phyloP scores from a whole-genome alignment of 2,797 vertebrate genomes.

The Caiman crocodilus region DNA sequence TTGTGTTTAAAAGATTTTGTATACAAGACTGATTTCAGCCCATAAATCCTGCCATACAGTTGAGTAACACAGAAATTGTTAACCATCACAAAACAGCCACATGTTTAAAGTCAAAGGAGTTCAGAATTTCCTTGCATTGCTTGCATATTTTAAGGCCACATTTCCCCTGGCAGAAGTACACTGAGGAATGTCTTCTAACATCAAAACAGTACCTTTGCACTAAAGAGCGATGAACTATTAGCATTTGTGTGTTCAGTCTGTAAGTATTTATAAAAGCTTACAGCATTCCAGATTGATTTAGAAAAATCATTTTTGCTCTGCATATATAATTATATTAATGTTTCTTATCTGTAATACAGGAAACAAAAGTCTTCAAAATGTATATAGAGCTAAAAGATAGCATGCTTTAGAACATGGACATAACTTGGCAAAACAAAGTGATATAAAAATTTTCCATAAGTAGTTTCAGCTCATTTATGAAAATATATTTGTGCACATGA shows the following conservation, averaged over 20 bases:
- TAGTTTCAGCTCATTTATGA: neutral
- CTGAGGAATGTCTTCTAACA: neutral
- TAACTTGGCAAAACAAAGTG: too few relatives aligned
- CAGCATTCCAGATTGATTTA: neutral
- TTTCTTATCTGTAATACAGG: neutral
- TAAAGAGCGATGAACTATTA: neutral
- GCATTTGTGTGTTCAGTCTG: fast-evolving
- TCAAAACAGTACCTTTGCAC: neutral
- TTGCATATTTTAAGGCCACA: slow-evolving; percentile 13
- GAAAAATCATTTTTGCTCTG: neutral
- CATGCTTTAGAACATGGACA: neutral
- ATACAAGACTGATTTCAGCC: slow-evolving; percentile 13
- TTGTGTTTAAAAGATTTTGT: neutral
- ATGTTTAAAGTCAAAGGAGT: slow-evolving; percentile 52
- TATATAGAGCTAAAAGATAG: neutral
- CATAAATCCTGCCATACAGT: neutral
- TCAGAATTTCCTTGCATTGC: slow-evolving; percentile 19
- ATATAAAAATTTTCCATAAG: neutral
- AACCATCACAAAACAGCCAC: neutral
- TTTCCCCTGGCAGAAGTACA: slow-evolving; percentile 24
- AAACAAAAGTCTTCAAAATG: too few relatives aligned
- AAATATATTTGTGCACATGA: neutral
- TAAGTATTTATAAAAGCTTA: neutral
- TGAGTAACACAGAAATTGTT: slow-evolving; percentile 29
- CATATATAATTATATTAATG: neutral